A percentile compares a stretch with the other conserved stretches of the same genome.
phyloP scores from a whole-genome alignment of 2,888 invertebrate genomes.

The Macrophya annulata region DNA sequence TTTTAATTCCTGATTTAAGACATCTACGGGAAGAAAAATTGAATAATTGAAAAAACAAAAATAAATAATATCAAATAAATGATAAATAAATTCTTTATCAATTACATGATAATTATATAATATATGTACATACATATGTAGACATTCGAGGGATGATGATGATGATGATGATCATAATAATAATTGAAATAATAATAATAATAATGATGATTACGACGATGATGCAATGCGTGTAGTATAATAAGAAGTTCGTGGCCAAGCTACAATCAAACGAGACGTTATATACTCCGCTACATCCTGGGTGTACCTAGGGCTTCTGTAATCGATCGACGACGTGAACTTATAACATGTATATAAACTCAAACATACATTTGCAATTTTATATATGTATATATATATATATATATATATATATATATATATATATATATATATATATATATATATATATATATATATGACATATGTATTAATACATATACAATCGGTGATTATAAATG shows the following conservation, averaged over 20 bases:
- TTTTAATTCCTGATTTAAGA: too few relatives aligned
- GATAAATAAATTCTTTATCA: too few relatives aligned
- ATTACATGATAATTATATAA: not conserved
- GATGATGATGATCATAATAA: not conserved
- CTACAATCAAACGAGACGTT: not conserved
- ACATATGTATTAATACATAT: not conserved
- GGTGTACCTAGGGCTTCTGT: constrained; percentile 10
- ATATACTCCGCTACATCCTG: not conserved
- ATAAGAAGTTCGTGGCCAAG: not conserved
- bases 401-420: not conserved
- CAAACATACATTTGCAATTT: too few relatives aligned
- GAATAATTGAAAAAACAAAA: not conserved
- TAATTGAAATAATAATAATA: too few relatives aligned
- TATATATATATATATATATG: too few relatives aligned
- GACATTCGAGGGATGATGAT: not conserved
- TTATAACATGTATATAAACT: not conserved
- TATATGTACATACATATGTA: not conserved
- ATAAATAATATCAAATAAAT: too few relatives aligned
- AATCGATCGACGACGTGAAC: not conserved
- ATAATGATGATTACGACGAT: not conserved
- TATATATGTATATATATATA: too few relatives aligned
- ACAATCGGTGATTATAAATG: not conserved
- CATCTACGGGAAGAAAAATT: too few relatives aligned
- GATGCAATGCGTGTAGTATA: not conserved
- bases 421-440: too few relatives aligned